Evolutionary conservation across 1,140 invertebrate species (phyloP).

Genomic region (Pachyrhynchus sulphureomaculatus): DNA sequence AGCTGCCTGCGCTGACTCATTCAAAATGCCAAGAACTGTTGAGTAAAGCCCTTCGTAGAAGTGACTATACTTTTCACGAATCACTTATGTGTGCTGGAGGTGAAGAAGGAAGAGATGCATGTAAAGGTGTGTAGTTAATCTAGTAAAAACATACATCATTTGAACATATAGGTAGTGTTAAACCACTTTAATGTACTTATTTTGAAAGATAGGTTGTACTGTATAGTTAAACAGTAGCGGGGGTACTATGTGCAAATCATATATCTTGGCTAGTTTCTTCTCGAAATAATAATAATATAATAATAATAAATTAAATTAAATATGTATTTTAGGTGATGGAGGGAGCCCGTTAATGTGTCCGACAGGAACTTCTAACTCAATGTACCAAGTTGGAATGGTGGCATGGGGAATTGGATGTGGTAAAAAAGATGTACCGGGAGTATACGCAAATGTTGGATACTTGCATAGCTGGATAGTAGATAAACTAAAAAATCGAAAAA

Average conservation of each 20-base stretch:
- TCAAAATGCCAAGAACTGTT: conserved; percentile 50
- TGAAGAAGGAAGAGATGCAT: conserved; percentile 62
- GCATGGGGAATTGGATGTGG: conserved; percentile 71
- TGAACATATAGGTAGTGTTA: background rate
- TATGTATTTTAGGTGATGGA: conserved; percentile 29
- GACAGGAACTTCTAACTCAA: background rate
- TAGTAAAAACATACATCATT: too few relatives aligned
- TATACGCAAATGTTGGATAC: conserved; percentile 63
- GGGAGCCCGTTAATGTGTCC: conserved; percentile 32
- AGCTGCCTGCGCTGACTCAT: conserved; percentile 49
- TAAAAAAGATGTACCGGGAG: conserved; percentile 60
- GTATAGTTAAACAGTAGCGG: too few relatives aligned
- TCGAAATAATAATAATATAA: background rate
- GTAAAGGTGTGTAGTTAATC: too few relatives aligned
- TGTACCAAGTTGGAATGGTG: conserved; percentile 57
- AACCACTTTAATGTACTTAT: too few relatives aligned
- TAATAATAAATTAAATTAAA: too few relatives aligned
- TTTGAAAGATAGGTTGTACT: too few relatives aligned
- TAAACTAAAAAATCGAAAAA: conserved; percentile 9
- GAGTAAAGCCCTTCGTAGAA: conserved; percentile 51
- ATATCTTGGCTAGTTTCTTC: background rate
- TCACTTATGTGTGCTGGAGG: conserved; percentile 60
- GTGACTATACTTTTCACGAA: conserved; percentile 52
- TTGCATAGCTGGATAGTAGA: conserved; percentile 62
- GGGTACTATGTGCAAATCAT: too few relatives aligned